These are phyloP conservation scores for Ormyrus labotus DNA, from an alignment of 2,888 invertebrate species.

Conservation along the genomic window DNA sequence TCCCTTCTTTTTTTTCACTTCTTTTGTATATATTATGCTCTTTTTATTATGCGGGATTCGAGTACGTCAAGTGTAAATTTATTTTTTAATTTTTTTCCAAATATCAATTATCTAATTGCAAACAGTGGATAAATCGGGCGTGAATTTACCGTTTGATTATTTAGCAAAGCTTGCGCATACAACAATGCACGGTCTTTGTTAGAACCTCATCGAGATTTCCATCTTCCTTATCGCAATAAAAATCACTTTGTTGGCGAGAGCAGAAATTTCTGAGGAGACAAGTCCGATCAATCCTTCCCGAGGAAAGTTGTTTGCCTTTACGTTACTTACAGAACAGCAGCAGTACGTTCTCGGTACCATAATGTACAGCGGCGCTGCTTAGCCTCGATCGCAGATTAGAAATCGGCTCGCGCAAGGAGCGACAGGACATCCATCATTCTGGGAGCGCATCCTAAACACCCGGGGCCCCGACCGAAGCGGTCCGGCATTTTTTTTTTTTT, in stretches of 20 bases:
- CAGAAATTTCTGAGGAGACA: neutral
- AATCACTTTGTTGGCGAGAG: constrained; percentile 10
- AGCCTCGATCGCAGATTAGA: constrained; percentile 61
- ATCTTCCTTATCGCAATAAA: neutral
- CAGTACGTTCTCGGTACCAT: neutral
- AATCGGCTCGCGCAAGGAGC: constrained; percentile 51
- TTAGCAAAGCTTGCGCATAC: too few species aligned
- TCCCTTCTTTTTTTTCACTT: too few species aligned
- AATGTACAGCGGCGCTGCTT: neutral
- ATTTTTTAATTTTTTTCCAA: too few species aligned
- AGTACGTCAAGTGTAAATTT: too few species aligned
- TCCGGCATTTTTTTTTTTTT: neutral
- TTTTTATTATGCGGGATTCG: too few species aligned
- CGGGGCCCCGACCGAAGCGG: neutral
- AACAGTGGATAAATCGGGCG: too few species aligned
- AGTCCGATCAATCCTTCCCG: neutral
- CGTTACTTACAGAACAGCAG: neutral
- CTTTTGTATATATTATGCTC: too few species aligned
- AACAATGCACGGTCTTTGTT: too few species aligned
- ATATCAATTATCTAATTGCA: too few species aligned
- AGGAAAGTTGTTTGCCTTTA: neutral
- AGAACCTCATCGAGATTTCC: too few species aligned
- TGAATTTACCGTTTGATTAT: too few species aligned
- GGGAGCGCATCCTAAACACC: constrained; percentile 60
- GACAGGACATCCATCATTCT: constrained; percentile 66